Conservation (phyloP, 2,797 vertebrate genomes). For the Aldrovandia affinis region DNA sequence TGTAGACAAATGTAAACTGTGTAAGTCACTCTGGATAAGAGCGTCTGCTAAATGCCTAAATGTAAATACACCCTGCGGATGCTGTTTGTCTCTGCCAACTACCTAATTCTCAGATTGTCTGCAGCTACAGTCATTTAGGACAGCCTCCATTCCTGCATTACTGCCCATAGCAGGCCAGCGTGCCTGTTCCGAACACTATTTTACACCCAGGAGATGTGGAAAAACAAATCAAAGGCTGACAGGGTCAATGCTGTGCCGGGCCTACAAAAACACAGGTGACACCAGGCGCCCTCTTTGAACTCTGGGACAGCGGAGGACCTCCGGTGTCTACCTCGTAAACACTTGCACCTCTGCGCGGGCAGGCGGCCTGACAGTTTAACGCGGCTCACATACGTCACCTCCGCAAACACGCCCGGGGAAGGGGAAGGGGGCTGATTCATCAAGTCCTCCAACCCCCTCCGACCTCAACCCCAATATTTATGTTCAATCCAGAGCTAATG, state of each 20-base stretch:
- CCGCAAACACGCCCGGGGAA: neutral
- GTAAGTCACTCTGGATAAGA: no score
- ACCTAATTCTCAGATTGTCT: no score
- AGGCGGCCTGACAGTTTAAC: no score
- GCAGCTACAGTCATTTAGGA: neutral
- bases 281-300: neutral
- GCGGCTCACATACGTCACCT: no score
- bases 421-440: neutral
- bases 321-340: slow-evolving; percentile 4
- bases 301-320: neutral
- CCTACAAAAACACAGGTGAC: neutral
- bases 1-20: no score
- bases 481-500: slow-evolving; percentile 24
- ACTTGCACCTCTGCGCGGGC: neutral
- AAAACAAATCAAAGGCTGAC: slow-evolving; percentile 5
- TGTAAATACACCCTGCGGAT: no score
- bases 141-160: neutral
- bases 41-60: no score
- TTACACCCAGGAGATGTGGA: neutral
- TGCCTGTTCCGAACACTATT: neutral
- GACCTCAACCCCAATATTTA: slow-evolving; percentile 29
- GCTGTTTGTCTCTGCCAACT: no score
- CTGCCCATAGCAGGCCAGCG: no score
- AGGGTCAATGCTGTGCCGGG: neutral
- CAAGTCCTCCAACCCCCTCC: neutral